Percentiles rank a stretch among this genome's conserved stretches.
phyloP scores from a whole-genome alignment of 1,140 invertebrate species.

The Streblospio benedicti region DNA sequence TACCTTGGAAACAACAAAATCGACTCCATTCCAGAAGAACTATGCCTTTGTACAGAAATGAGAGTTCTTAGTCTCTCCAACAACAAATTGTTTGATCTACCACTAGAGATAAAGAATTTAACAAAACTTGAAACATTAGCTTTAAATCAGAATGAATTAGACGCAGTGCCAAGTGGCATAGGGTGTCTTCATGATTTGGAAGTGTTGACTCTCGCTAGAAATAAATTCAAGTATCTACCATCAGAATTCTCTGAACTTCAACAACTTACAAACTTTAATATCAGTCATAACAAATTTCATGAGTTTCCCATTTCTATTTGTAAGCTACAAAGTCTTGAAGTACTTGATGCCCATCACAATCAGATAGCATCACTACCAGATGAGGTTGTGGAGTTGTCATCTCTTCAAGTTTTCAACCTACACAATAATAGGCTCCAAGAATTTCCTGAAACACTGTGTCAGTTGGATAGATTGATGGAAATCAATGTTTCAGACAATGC shows the following conservation, averaged over 20 bases:
- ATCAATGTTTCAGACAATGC: constrained; percentile 35
- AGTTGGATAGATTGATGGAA: neutral
- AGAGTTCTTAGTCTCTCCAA: constrained; percentile 31
- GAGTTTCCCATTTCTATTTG: neutral
- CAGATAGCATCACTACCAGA: neutral
- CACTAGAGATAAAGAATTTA: constrained; percentile 34
- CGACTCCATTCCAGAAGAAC: constrained; percentile 30
- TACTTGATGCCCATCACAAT: neutral
- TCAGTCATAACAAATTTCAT: neutral
- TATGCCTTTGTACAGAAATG: constrained; percentile 37
- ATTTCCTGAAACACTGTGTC: constrained; percentile 1
- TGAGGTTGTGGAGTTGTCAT: neutral
- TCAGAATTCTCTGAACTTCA: neutral
- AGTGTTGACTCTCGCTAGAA: constrained; percentile 24
- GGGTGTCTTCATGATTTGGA: constrained; percentile 26
- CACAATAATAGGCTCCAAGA: neutral
- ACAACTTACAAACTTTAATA: neutral
- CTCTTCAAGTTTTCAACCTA: neutral
- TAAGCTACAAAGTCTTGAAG: neutral
- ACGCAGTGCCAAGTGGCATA: constrained; percentile 26
- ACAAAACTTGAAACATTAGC: constrained; percentile 28
- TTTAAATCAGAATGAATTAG: constrained; percentile 30
- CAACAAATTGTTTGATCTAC: constrained; percentile 28
- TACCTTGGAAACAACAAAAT: constrained; percentile 38
- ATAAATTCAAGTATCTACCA: constrained; percentile 23